phyloP scores from a whole-genome alignment of 2,113 vertebrate species.

The Microcebus tavaratra region DNA sequence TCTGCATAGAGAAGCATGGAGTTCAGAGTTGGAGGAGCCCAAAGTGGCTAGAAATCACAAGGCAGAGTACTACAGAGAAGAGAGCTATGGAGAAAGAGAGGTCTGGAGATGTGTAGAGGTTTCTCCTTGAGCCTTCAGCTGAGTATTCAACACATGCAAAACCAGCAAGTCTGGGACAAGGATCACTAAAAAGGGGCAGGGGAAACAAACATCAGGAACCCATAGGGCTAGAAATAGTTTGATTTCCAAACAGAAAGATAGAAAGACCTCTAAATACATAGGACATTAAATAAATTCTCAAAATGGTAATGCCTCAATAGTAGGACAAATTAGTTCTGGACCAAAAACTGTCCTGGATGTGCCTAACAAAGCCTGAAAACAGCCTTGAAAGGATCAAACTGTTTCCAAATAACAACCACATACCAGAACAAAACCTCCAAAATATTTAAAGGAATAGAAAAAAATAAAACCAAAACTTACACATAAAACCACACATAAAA shows the following conservation, averaged over 20 bases:
- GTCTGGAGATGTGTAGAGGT: background rate
- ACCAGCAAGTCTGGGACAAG: background rate
- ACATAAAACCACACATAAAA: background rate
- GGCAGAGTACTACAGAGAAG: background rate
- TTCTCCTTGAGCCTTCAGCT: background rate
- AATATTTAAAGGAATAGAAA: background rate
- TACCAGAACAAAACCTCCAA: background rate
- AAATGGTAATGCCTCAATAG: background rate
- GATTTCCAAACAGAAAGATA: background rate
- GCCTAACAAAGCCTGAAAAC: background rate
- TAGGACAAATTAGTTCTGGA: background rate
- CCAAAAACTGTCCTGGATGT: background rate
- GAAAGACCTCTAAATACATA: background rate
- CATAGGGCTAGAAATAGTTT: background rate
- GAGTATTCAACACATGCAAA: background rate
- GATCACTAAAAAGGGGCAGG: background rate
- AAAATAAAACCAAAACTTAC: background rate
- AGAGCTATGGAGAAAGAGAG: background rate
- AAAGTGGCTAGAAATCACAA: background rate
- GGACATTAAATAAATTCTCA: background rate
- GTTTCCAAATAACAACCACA: background rate
- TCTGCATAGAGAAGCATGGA: background rate
- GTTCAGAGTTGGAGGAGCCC: background rate
- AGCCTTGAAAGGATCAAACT: background rate
- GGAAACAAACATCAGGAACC: background rate